These are phyloP conservation scores for Dipodomys spectabilis DNA, from an alignment of 2,113 vertebrate genomes.

Conservation along the genomic window DNA sequence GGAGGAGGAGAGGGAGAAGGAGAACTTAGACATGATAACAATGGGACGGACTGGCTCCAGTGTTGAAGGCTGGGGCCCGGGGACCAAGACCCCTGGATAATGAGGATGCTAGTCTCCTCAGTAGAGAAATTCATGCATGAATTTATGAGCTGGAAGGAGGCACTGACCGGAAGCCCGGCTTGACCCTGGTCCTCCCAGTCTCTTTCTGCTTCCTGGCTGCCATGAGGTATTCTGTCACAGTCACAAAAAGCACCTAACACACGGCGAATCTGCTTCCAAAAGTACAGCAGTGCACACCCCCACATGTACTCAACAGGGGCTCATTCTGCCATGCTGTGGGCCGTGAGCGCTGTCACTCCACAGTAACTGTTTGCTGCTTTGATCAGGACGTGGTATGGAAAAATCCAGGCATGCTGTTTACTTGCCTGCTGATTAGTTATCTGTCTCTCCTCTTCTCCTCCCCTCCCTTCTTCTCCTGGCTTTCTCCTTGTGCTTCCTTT, in stretches of 20 bases:
- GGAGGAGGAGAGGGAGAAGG: too few species aligned
- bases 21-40: too few species aligned
- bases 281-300: neutral
- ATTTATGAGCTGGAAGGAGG: too few species aligned
- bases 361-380: neutral
- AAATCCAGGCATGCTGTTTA: neutral
- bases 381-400: neutral
- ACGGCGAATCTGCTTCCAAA: neutral
- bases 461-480: neutral
- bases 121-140: too few species aligned
- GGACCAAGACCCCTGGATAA: too few species aligned
- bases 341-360: neutral
- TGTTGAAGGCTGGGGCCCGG: too few species aligned
- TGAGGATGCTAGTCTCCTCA: too few species aligned
- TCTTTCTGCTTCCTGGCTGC: neutral
- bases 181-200: neutral
- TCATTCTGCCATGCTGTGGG: neutral
- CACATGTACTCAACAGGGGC: neutral
- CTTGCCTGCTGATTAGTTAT: neutral
- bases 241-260: neutral
- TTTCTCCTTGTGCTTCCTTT: too few species aligned
- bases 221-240: neutral
- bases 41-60: too few species aligned
- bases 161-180: neutral
- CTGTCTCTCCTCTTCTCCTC: neutral